A percentile compares a stretch with the other conserved stretches of the same genome.
Evolutionary conservation across 2,888 invertebrate species (phyloP).

Genomic region (Heliconius erato): DNA sequence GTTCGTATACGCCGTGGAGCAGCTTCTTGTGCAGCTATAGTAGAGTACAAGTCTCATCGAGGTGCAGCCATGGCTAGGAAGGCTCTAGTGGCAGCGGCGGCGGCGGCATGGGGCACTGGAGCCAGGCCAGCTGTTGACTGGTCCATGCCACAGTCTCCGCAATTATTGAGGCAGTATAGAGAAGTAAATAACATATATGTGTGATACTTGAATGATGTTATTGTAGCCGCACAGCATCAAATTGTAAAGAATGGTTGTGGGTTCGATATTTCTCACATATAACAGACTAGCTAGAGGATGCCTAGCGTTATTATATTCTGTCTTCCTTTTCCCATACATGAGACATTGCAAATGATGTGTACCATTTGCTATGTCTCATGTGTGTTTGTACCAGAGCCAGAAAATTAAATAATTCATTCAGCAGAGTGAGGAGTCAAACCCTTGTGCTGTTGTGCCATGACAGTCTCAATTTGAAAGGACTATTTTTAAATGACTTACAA

Average conservation of each 20-base stretch:
- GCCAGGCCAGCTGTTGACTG: slow-evolving; percentile 81
- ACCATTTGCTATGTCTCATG: too few relatives aligned
- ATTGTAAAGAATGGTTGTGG: too few relatives aligned
- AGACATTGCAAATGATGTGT: too few relatives aligned
- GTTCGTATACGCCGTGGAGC: slow-evolving; percentile 78
- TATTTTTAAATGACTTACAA: neutral
- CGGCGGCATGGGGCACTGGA: slow-evolving; percentile 80
- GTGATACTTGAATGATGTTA: too few relatives aligned
- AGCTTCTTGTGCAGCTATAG: slow-evolving; percentile 87
- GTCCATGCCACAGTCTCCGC: slow-evolving; percentile 82
- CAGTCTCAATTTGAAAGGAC: neutral
- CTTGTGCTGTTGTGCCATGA: neutral
- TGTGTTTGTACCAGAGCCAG: too few relatives aligned
- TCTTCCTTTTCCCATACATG: too few relatives aligned
- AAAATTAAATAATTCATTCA: neutral
- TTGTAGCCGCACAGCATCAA: too few relatives aligned
- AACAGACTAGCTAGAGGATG: too few relatives aligned
- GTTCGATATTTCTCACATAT: too few relatives aligned
- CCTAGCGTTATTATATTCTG: too few relatives aligned
- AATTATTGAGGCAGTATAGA: slow-evolving; percentile 77
- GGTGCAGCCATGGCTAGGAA: slow-evolving; percentile 85
- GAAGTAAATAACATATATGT: slow-evolving; percentile 63
- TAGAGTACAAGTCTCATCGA: slow-evolving; percentile 90
- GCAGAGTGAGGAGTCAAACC: neutral
- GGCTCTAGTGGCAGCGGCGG: slow-evolving; percentile 84